phyloP scores from a whole-genome alignment of 1,140 invertebrate species.

The Rhagoletis pomonella region DNA sequence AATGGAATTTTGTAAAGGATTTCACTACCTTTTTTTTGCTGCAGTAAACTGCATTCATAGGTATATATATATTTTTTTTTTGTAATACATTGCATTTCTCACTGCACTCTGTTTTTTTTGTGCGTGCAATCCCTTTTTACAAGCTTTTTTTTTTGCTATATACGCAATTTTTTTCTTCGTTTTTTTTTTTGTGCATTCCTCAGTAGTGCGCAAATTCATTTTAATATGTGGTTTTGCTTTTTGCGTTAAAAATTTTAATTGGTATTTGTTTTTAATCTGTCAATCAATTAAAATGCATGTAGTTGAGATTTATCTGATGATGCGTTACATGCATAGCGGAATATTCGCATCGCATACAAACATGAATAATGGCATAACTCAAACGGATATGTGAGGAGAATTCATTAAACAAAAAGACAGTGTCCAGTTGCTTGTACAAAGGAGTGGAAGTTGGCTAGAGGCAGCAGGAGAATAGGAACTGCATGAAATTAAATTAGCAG shows the following conservation, averaged over 20 bases:
- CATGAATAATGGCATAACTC: conserved; percentile 11
- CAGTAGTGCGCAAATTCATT: conserved; percentile 12
- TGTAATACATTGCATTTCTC: conserved; percentile 15
- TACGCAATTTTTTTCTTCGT: conserved; percentile 42
- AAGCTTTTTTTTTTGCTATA: not conserved
- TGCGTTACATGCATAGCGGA: not conserved
- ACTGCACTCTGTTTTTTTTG: not conserved
- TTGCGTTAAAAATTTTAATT: conserved; percentile 71
- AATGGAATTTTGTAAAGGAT: conserved; percentile 60
- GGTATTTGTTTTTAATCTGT: conserved; percentile 71
- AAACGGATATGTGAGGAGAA: not conserved
- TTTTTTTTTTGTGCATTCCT: conserved; percentile 56
- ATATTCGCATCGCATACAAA: not conserved
- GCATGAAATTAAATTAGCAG: conserved; percentile 24
- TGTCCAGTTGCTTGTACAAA: not conserved
- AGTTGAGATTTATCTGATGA: conserved; percentile 68
- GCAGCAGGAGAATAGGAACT: not conserved
- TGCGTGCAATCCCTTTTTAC: not conserved
- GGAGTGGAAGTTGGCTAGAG: not conserved
- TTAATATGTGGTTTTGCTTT: conserved; percentile 52
- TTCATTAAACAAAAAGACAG: not conserved
- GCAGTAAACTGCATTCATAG: conserved; percentile 47
- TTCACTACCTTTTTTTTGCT: conserved; percentile 46
- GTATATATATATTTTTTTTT: conserved; percentile 63
- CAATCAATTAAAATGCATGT: conserved; percentile 72